Percentiles rank a stretch among this genome's conserved stretches.
Evolutionary conservation across 2,888 invertebrate genomes (phyloP).

Genomic region (Hemithea aestivaria): DNA sequence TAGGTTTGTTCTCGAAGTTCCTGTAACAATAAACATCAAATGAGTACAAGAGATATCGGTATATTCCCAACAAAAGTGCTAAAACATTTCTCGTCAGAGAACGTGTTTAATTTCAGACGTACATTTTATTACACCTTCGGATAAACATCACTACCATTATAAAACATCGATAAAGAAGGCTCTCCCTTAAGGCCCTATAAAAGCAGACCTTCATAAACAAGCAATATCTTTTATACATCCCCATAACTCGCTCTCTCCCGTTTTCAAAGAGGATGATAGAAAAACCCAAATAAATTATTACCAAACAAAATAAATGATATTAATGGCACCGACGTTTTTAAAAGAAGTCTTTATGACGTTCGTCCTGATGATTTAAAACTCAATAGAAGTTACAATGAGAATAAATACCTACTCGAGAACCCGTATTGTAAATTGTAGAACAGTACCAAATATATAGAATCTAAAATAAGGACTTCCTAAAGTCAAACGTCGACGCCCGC

Average conservation of each 20-base stretch:
- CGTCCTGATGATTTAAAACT: too few relatives aligned
- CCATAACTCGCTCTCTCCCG: conserved; percentile 55
- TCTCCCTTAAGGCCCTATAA: conserved; percentile 58
- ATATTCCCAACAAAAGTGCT: conserved; percentile 18
- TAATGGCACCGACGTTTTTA: conserved; percentile 25
- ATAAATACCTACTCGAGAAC: conserved; percentile 17
- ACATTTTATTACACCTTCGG: conserved; percentile 55
- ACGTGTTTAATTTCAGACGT: conserved; percentile 38
- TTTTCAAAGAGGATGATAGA: conserved; percentile 42
- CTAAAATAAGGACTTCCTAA: conserved; percentile 29
- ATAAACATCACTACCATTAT: conserved; percentile 57
- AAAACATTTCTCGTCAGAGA: conserved; percentile 25
- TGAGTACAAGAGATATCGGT: neutral
- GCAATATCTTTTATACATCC: conserved; percentile 64
- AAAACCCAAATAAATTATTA: conserved; percentile 31
- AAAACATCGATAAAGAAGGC: conserved; percentile 60
- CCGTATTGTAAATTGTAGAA: conserved; percentile 2
- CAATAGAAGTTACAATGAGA: conserved; percentile 10
- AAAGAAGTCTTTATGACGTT: neutral
- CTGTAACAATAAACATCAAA: conserved; percentile 55
- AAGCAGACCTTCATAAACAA: conserved; percentile 71
- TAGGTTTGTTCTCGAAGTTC: conserved; percentile 38
- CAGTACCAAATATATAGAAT: conserved; percentile 11
- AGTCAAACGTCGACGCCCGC: conserved; percentile 57
- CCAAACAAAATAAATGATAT: conserved; percentile 22